A percentile compares a stretch with the other conserved stretches of the same genome.
These are phyloP conservation scores for Agriopis leucophaearia DNA, from an alignment of 2,888 invertebrate genomes.

Conservation along the genomic window DNA sequence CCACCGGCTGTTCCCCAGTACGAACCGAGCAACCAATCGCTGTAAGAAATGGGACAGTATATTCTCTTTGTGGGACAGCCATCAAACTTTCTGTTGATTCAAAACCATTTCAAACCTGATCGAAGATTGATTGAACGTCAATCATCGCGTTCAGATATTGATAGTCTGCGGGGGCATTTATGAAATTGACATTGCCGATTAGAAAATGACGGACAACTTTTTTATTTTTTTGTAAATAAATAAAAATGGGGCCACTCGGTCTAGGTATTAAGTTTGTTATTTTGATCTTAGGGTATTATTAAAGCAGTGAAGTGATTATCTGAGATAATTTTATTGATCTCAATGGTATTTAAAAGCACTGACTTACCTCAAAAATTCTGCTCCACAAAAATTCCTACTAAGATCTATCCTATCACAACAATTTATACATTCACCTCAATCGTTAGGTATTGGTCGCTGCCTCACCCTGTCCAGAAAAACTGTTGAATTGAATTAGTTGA, in stretches of 20 bases:
- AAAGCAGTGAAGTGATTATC: too few relatives aligned
- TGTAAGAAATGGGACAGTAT: neutral
- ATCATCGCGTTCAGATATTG: neutral
- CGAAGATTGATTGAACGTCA: constrained; percentile 3
- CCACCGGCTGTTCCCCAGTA: constrained; percentile 12
- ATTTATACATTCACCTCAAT: too few relatives aligned
- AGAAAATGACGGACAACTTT: neutral
- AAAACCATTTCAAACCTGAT: neutral
- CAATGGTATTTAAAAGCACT: too few relatives aligned
- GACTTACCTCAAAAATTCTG: too few relatives aligned
- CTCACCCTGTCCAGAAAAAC: too few relatives aligned
- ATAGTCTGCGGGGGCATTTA: neutral
- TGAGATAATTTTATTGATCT: too few relatives aligned
- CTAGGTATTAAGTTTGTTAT: too few relatives aligned
- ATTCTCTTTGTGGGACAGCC: neutral
- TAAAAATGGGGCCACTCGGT: too few relatives aligned
- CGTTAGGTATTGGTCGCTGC: too few relatives aligned
- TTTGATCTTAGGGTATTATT: too few relatives aligned
- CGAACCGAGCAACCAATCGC: neutral
- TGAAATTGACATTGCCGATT: neutral
- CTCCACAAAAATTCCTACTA: too few relatives aligned
- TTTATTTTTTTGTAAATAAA: neutral
- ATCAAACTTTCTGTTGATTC: constrained; percentile 1
- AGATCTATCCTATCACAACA: too few relatives aligned
- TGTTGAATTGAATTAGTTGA: neutral